Evolutionary conservation across 2,888 invertebrate genomes (phyloP).

Genomic region (Rhingia rostrata): DNA sequence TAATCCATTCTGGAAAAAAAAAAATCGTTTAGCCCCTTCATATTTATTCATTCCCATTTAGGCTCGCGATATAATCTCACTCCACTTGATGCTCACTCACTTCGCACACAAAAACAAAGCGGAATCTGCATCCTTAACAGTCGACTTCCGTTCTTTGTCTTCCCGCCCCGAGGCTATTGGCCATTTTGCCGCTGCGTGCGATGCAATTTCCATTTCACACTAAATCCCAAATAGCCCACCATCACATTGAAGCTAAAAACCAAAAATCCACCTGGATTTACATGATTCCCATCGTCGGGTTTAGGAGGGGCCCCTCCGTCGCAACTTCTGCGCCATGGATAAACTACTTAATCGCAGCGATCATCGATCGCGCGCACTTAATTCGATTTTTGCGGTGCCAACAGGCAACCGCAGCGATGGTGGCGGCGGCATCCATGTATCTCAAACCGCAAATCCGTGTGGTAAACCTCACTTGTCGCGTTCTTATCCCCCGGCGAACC

Average conservation of each 20-base stretch:
- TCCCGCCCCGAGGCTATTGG: slow-evolving; percentile 60
- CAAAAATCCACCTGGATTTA: slow-evolving; percentile 53
- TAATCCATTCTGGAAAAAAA: slow-evolving; percentile 27
- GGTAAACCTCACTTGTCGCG: slow-evolving; percentile 71
- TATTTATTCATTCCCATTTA: slow-evolving; percentile 62
- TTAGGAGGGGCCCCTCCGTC: neutral
- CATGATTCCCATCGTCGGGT: slow-evolving; percentile 48
- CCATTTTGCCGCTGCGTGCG: slow-evolving; percentile 68
- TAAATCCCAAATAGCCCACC: slow-evolving; percentile 42
- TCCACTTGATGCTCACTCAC: neutral
- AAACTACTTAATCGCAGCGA: slow-evolving; percentile 74
- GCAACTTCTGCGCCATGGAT: slow-evolving; percentile 32
- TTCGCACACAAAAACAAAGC: slow-evolving; percentile 12
- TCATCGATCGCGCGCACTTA: slow-evolving; percentile 74
- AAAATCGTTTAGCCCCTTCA: slow-evolving; percentile 49
- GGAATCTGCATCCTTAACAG: slow-evolving; percentile 69
- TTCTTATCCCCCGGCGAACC: slow-evolving; percentile 62
- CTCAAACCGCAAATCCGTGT: slow-evolving; percentile 74
- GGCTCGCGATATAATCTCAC: neutral
- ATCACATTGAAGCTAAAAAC: slow-evolving; percentile 15
- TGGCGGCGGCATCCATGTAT: slow-evolving; percentile 67
- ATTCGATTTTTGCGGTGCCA: slow-evolving; percentile 73
- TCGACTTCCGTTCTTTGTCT: slow-evolving; percentile 74
- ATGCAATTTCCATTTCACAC: slow-evolving; percentile 70
- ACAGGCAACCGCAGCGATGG: slow-evolving; percentile 53